A percentile compares a stretch with the other conserved stretches of the same genome.
phyloP scores from a whole-genome alignment of 1,140 invertebrate species.

The Plectus sambesii region DNA sequence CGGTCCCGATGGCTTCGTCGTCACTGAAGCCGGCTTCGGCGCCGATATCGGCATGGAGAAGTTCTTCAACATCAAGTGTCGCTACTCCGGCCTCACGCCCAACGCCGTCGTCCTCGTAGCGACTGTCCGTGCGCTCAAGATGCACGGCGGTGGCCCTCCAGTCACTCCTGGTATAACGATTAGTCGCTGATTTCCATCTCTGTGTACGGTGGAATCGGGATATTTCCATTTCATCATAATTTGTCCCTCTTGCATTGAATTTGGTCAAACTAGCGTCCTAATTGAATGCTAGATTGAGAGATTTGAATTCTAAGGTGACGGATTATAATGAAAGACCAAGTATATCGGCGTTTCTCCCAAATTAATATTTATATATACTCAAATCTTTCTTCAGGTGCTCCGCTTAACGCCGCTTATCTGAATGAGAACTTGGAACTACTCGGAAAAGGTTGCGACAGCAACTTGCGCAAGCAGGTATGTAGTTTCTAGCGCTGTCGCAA shows the following conservation, averaged over 20 bases:
- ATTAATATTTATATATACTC: too few species aligned
- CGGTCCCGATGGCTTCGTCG: constrained; percentile 75
- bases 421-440: constrained; percentile 80
- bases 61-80: constrained; percentile 95
- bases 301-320: too few species aligned
- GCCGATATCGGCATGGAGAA: constrained; percentile 99
- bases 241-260: too few species aligned
- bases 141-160: constrained; percentile 88
- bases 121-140: constrained; percentile 86
- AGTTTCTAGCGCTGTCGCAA: background rate
- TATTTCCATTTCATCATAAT: too few species aligned
- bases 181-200: too few species aligned
- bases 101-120: constrained; percentile 82
- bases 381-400: constrained; percentile 54
- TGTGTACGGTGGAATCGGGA: too few species aligned
- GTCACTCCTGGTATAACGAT: constrained; percentile 61
- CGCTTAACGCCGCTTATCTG: constrained; percentile 67
- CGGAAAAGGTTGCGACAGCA: constrained; percentile 65
- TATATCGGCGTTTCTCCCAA: too few species aligned
- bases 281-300: too few species aligned
- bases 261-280: too few species aligned
- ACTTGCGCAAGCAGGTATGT: constrained; percentile 66
- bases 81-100: constrained; percentile 65
- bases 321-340: too few species aligned
- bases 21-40: constrained; percentile 95